Percentiles rank a stretch among this genome's conserved stretches.
Evolutionary conservation across 2,797 vertebrate genomes (phyloP).

Genomic region (Rhabdomys pumilio): DNA sequence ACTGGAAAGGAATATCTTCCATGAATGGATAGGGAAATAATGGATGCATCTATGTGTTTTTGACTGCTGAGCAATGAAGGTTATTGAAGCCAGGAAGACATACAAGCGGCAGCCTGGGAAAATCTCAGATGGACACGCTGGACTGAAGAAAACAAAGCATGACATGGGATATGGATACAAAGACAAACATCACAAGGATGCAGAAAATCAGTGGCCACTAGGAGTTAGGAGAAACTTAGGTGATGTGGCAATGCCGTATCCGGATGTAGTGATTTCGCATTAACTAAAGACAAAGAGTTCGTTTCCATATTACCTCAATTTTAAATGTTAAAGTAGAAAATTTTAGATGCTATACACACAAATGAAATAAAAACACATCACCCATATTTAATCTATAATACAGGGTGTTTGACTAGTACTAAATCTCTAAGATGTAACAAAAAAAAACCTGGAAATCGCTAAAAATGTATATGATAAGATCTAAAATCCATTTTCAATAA

Average conservation of each 20-base stretch:
- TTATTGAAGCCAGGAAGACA: background rate
- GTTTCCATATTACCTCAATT: background rate
- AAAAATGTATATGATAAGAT: conserved; percentile 6
- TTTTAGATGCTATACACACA: background rate
- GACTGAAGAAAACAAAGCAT: background rate
- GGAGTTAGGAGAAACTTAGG: no score
- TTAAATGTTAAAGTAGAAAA: conserved; percentile 10
- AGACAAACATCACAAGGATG: background rate
- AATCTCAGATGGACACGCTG: background rate
- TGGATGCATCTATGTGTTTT: background rate
- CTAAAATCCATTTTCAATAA: background rate
- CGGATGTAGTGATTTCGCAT: background rate
- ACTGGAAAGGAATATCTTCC: background rate
- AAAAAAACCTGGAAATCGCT: background rate
- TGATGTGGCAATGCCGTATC: background rate
- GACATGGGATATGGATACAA: background rate
- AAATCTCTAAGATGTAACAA: conserved; percentile 4
- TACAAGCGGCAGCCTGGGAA: background rate
- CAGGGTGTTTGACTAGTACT: background rate
- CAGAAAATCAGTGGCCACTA: background rate
- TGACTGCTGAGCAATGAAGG: background rate
- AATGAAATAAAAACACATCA: conserved; percentile 2
- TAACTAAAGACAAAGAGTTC: background rate
- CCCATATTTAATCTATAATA: background rate
- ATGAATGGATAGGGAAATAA: background rate